Percentiles rank a stretch among this genome's conserved stretches.
phyloP scores from a whole-genome alignment of 2,888 invertebrate genomes.

The Adelognathus sp. region DNA sequence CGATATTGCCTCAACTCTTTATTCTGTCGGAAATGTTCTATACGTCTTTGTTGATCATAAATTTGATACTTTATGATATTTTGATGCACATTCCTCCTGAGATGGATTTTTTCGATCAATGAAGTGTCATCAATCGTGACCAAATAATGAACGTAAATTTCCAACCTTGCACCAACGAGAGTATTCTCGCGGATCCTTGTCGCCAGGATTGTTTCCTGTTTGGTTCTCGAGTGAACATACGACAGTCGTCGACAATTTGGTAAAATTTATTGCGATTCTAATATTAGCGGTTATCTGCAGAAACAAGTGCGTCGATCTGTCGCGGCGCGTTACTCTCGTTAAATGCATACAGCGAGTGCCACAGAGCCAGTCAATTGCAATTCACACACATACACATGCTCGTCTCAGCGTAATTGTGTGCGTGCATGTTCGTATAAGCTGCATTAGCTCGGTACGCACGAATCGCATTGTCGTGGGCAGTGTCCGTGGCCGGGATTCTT shows the following conservation, averaged over 20 bases:
- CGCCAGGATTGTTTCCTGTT: not conserved
- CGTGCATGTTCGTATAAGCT: not conserved
- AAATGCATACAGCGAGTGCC: slow-evolving; percentile 36
- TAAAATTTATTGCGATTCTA: slow-evolving; percentile 26
- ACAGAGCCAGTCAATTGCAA: slow-evolving; percentile 34
- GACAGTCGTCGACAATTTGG: too few relatives aligned
- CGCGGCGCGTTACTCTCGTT: slow-evolving; percentile 49
- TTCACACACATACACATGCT: slow-evolving; percentile 24
- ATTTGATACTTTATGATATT: too few relatives aligned
- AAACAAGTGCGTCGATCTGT: slow-evolving; percentile 48
- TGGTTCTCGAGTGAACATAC: not conserved
- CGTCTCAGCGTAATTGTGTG: not conserved
- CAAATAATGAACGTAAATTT: too few relatives aligned
- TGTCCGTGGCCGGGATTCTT: slow-evolving; percentile 75
- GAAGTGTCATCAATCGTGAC: too few relatives aligned
- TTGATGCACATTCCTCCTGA: too few relatives aligned
- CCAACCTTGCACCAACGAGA: too few relatives aligned
- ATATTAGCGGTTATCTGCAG: slow-evolving; percentile 49
- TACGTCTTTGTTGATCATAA: too few relatives aligned
- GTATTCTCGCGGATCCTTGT: not conserved
- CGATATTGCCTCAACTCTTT: too few relatives aligned
- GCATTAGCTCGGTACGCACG: slow-evolving; percentile 51
- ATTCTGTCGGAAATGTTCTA: too few relatives aligned
- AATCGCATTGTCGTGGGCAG: slow-evolving; percentile 66
- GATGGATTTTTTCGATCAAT: too few relatives aligned